Evolutionary conservation across 2,113 vertebrate species (phyloP).

Genomic region (Equus quagga): DNA sequence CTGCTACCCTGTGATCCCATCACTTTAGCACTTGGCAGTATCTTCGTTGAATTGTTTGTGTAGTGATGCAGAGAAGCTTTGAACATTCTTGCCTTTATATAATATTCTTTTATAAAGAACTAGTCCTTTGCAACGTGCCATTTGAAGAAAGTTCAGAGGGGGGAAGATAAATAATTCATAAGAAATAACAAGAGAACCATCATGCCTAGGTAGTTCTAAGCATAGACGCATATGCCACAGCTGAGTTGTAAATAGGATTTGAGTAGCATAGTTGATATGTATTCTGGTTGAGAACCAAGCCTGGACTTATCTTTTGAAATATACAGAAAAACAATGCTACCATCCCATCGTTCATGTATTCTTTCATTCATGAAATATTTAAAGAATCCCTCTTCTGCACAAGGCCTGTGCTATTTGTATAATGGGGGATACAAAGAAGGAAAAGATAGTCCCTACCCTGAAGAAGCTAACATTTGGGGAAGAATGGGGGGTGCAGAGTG

Average conservation of each 20-base stretch:
- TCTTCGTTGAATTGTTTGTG: conserved; percentile 63
- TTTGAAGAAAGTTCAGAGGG: conserved; percentile 78
- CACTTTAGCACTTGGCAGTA: conserved; percentile 52
- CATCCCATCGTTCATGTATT: neutral
- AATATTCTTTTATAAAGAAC: conserved; percentile 72
- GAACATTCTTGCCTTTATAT: conserved; percentile 72
- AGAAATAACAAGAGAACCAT: conserved; percentile 63
- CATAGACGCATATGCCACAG: neutral
- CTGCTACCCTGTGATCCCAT: conserved; percentile 68
- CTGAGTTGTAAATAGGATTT: conserved; percentile 9
- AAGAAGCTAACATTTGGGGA: neutral
- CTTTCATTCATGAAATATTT: conserved; percentile 37
- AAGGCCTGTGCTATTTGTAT: neutral
- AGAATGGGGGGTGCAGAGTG: no score
- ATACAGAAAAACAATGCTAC: neutral
- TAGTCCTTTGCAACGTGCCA: conserved; percentile 56
- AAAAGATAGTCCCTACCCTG: no score
- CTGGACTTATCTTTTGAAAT: conserved; percentile 34
- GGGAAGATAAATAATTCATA: conserved; percentile 75
- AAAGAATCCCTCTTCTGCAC: neutral
- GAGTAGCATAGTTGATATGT: neutral
- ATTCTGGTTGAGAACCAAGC: neutral
- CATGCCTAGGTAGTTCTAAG: conserved; percentile 14
- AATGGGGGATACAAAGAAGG: neutral
- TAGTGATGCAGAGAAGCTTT: conserved; percentile 71